Percentiles rank a stretch among this genome's conserved stretches.
Conservation (phyloP, 2,797 vertebrate species). For the Prunella strophiata region DNA sequence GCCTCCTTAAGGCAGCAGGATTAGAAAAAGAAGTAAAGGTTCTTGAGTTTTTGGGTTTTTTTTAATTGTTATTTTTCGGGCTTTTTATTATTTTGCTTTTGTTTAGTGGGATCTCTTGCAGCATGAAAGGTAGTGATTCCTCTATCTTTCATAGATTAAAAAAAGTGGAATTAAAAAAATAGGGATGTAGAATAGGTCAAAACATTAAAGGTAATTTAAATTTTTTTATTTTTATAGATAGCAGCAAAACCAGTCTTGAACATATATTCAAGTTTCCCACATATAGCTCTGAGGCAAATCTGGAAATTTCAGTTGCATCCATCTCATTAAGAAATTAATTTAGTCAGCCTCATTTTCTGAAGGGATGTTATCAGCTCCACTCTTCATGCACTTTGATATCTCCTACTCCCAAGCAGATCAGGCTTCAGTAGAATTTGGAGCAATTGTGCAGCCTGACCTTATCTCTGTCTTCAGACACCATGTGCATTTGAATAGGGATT, state of each 20-base stretch:
- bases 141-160: neutral
- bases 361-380: neutral
- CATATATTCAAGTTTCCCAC: neutral
- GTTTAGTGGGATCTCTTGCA: neutral
- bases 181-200: neutral
- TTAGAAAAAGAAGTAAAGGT: neutral
- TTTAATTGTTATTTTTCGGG: too few species aligned
- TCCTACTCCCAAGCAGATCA: slow-evolving; percentile 9
- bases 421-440: slow-evolving; percentile 17
- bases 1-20: neutral
- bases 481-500: neutral
- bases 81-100: too few species aligned
- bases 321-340: neutral
- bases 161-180: neutral
- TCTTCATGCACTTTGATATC: neutral
- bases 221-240: neutral
- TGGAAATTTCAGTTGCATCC: neutral
- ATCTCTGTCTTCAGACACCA: neutral
- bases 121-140: neutral
- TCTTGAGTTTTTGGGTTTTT: fast-evolving
- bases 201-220: neutral
- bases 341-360: neutral
- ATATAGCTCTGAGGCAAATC: neutral
- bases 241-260: neutral
- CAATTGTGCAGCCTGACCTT: neutral